Base-by-base conservation (phyloP, 2,113 vertebrate species). In the Petromus typicus region DNA sequence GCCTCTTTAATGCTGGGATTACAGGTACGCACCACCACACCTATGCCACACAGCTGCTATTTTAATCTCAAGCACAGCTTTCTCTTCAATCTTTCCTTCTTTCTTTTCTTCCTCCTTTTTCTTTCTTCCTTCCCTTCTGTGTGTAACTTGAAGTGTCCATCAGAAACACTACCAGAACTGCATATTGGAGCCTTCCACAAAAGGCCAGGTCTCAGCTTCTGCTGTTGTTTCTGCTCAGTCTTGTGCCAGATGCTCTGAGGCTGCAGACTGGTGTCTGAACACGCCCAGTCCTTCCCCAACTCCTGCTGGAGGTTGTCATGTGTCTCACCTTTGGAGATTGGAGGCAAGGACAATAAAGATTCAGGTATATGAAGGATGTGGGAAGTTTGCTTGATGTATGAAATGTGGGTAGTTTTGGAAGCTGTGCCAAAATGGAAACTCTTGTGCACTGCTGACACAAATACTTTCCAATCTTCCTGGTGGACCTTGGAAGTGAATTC, bases 261-360 rank as follows among this genome's bases (percentile, higher is more conserved):
- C 59, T 67, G 56, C 75, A 91, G 79, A 14, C 3, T 30, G 78
- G 43, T 3, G 0, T 3, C 4, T 86, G 86, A 96, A 90, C 66
- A 75, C 43, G 40, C 5, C 63, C 86, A 34, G 90, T 86, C 5
- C 89, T 89, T 96, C 87, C 14, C 69, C 5, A 76, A 59, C 10
- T 34, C 20, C 5, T 0, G 80, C 97, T 87, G 86, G 90, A 83
- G 78, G 48, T 71, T 94, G 91, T 23, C 43, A 3, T 45, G 93
- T 40, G 13, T 43, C 40, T 78, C 0, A 4, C 86, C 54, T 66
- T 93, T 30, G 34, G 66, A 89, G 95, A 76, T 81, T 79, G 34
- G 91, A 97, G 86, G 71, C 48, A 90, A 95, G 96, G 82, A 48
- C 37, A 69, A 48, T 91, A 59, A 95, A 95, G 73, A 67, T 32